A percentile compares a stretch with the other conserved stretches of the same genome.
phyloP scores from a whole-genome alignment of 2,113 vertebrate species.

The Neolamprologus brichardi region DNA sequence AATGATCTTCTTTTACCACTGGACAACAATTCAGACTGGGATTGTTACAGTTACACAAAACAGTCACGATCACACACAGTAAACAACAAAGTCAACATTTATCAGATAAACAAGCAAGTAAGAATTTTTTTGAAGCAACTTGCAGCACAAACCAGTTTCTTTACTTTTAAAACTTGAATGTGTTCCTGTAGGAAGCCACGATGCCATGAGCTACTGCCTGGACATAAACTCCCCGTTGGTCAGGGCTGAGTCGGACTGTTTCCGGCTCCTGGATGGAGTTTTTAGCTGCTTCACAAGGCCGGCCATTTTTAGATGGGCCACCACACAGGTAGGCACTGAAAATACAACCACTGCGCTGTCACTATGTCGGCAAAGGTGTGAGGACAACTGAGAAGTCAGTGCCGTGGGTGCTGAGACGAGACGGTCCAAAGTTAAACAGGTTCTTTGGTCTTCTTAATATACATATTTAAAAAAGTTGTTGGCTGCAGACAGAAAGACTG shows the following conservation, averaged over 20 bases:
- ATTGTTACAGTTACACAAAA: background rate
- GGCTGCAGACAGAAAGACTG: background rate
- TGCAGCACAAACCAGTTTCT: background rate
- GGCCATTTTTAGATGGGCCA: conserved; percentile 81
- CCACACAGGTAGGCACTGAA: conserved; percentile 74
- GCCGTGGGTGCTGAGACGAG: background rate
- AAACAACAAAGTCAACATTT: accelerated
- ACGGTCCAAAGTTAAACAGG: background rate
- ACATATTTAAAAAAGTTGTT: background rate
- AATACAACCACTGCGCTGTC: background rate
- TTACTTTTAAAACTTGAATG: background rate
- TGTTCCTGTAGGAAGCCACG: conserved; percentile 78
- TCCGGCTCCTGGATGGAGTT: conserved; percentile 73
- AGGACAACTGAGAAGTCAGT: background rate
- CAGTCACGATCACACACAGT: accelerated
- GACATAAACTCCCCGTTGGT: conserved; percentile 78
- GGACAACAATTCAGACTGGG: background rate
- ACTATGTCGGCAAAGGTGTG: background rate
- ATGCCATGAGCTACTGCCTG: conserved; percentile 88
- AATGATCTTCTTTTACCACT: background rate
- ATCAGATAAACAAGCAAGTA: background rate
- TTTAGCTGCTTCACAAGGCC: conserved; percentile 76
- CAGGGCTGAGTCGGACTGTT: conserved; percentile 70
- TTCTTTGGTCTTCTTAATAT: background rate
- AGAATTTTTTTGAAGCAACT: background rate